A percentile compares a stretch with the other conserved stretches of the same genome.
phyloP scores from a whole-genome alignment of 2,797 vertebrate genomes.

The Gephyroberyx darwinii region DNA sequence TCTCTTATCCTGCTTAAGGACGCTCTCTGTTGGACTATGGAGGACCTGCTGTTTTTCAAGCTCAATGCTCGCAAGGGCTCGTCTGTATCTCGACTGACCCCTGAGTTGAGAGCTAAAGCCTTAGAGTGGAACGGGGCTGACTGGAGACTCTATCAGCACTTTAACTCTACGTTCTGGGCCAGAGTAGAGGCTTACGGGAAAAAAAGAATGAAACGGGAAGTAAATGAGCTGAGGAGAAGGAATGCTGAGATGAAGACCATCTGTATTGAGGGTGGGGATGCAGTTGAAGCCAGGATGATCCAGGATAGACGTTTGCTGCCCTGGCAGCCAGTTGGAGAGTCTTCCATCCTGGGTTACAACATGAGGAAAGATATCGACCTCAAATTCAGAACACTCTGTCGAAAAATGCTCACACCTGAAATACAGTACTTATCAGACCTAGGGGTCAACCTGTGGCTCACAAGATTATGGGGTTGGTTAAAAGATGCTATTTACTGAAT shows the following conservation, averaged over 20 bases:
- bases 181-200: conserved; percentile 87
- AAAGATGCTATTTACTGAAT: conserved; percentile 63
- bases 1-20: conserved; percentile 93
- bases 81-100: conserved; percentile 79
- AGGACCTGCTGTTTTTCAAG: conserved; percentile 92
- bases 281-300: conserved; percentile 87
- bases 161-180: conserved; percentile 91
- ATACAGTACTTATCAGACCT: conserved; percentile 92
- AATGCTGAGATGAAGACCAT: conserved; percentile 88
- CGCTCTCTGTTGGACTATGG: conserved; percentile 90
- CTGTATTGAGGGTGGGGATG: conserved; percentile 85
- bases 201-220: conserved; percentile 86
- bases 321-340: conserved; percentile 92
- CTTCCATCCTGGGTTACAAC: conserved; percentile 94
- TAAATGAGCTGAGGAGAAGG: conserved; percentile 81
- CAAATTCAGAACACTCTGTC: conserved; percentile 84
- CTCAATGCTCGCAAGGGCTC: conserved; percentile 87
- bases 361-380: conserved; percentile 84
- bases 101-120: conserved; percentile 84
- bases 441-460: conserved; percentile 92
- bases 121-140: conserved; percentile 89
- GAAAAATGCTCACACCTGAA: conserved; percentile 95
- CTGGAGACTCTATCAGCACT: conserved; percentile 89
- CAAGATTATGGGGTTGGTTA: conserved; percentile 88
- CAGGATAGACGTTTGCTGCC: conserved; percentile 86